Percentiles rank a stretch among this genome's conserved stretches.
These are phyloP conservation scores for Brachirus orientalis DNA, from an alignment of 2,113 vertebrate genomes.

Conservation along the genomic window DNA sequence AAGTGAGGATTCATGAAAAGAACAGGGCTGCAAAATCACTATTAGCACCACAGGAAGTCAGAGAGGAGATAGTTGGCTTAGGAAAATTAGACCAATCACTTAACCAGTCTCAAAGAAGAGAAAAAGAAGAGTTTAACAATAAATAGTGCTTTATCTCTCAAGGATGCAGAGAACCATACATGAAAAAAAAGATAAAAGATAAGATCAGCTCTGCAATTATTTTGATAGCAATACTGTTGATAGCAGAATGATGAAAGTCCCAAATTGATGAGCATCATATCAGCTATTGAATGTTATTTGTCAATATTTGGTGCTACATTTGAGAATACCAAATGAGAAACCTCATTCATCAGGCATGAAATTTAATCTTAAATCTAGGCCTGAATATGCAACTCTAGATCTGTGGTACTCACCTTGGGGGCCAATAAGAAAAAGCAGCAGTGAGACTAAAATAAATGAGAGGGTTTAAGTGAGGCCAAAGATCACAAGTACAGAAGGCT, in stretches of 20 bases:
- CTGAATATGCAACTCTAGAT: not conserved
- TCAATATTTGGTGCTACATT: no score
- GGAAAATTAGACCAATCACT: slow-evolving; percentile 1
- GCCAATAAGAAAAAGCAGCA: no score
- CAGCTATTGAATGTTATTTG: no score
- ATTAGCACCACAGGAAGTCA: slow-evolving; percentile 10
- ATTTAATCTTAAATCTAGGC: not conserved
- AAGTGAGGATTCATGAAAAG: slow-evolving; percentile 25
- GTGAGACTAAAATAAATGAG: no score
- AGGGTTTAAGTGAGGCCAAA: slow-evolving; percentile 4
- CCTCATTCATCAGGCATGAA: not conserved
- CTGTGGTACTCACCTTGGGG: not conserved
- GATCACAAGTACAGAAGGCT: no score
- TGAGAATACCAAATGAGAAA: no score
- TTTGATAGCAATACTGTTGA: no score
- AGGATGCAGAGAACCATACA: not conserved
- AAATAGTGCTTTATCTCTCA: not conserved
- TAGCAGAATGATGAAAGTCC: no score
- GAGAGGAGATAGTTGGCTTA: slow-evolving; percentile 7
- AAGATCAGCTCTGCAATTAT: no score
- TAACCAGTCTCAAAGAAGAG: not conserved
- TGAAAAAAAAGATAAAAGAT: no score
- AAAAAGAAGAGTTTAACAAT: slow-evolving; percentile 5
- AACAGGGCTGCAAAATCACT: not conserved
- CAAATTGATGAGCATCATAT: no score